Evolutionary conservation across 2,888 invertebrate species (phyloP).

Genomic region (Hipparchia semele): DNA sequence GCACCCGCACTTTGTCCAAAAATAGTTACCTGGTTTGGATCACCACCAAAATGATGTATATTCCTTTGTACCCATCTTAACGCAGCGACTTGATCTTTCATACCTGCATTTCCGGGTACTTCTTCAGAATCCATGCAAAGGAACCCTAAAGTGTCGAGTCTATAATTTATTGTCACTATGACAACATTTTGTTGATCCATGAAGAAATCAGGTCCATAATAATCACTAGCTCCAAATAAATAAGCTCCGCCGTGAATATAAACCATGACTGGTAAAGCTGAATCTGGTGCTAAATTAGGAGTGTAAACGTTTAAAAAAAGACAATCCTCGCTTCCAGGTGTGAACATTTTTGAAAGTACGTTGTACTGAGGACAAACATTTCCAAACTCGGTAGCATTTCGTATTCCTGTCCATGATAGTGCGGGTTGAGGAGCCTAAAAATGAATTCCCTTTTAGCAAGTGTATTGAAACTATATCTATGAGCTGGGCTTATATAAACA

Average conservation of each 20-base stretch:
- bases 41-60: conserved; percentile 55
- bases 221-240: conserved; percentile 55
- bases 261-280: conserved; percentile 56
- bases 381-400: conserved; percentile 4
- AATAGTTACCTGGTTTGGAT: conserved; percentile 61
- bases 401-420: not conserved
- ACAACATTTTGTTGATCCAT: conserved; percentile 51
- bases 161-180: conserved; percentile 60
- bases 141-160: conserved; percentile 58
- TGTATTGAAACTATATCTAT: not conserved
- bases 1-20: conserved; percentile 59
- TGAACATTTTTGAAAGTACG: not conserved
- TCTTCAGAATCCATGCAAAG: conserved; percentile 55
- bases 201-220: conserved; percentile 59
- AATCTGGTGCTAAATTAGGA: conserved; percentile 45
- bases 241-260: conserved; percentile 61
- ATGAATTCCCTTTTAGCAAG: not conserved
- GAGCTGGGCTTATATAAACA: not conserved
- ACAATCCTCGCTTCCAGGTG: conserved; percentile 1
- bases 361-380: conserved; percentile 14
- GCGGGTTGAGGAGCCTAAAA: conserved; percentile 16
- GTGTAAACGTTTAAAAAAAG: conserved; percentile 45
- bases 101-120: conserved; percentile 57
- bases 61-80: too few species aligned
- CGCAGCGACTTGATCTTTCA: too few species aligned